Evolutionary conservation across 2,113 vertebrate genomes (phyloP), one percentile per base, ranked within the genome.

Genomic region (Candoia aspera): DNA sequence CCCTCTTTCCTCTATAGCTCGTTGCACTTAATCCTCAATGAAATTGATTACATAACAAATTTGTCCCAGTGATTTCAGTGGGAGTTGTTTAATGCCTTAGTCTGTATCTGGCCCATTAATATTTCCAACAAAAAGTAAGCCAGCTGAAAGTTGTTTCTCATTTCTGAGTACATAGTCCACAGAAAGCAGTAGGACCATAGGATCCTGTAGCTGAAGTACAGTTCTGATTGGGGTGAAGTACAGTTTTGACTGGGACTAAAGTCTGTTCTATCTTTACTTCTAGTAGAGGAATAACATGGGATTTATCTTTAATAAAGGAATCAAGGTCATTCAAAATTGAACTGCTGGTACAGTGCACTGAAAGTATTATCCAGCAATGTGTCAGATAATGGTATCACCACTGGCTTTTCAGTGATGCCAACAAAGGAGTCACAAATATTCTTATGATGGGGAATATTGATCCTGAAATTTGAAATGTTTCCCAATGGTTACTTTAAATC

Each of bases 401-500:
- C 91, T 94, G 85, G 90, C 0, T 95, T 93, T 90, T 92, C 88
- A 87, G 93, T 90, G 33, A 54, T 88, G 84, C 54, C 57, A 19
- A 92, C 89, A 62, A 11, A 49, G 91, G 87, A 86, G 89, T 94
- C 33, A 92, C 29, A 23, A 15, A 94, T 94, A 84, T 13, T 94
- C 29, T 95, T 94, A 55, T 91, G 91, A 93, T 42, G 46, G 90
- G 17, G 12, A 0, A 17, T 92, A 96, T 94, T 94, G 93, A 95
- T 97, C 84, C 86, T 94, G 57, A 54, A 87, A 59, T 94, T 88
- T 93, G 86, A 94, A 94, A 94, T 91, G 68, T 90, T 95, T 94
- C 93, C 93, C 94, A 94, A 93, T 93, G 88, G 91, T 94, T 26
- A 94, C 92, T 93, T 95, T 87, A 96, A 95, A 93, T 85, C 21